Evolutionary conservation across 2,797 vertebrate genomes (phyloP).

Genomic region (Karalla daura): DNA sequence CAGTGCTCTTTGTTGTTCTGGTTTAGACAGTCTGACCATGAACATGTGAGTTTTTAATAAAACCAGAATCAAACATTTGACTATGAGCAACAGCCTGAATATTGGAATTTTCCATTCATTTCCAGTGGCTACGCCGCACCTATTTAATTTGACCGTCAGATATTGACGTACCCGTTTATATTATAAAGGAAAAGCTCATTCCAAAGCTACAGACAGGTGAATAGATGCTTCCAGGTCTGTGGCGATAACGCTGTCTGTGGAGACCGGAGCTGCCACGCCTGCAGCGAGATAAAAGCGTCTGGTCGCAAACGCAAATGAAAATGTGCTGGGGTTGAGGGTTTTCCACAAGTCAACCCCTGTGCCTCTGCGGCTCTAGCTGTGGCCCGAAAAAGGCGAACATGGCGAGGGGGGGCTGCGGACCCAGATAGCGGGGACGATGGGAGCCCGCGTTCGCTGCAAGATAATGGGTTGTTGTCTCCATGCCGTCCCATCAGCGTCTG

Average conservation of each 20-base stretch:
- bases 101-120: too few relatives aligned
- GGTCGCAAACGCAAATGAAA: background rate
- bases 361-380: background rate
- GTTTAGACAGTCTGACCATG: background rate
- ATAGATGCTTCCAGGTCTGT: too few relatives aligned
- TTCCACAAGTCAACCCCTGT: slow-evolving; percentile 5
- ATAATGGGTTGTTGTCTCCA: slow-evolving; percentile 58
- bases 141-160: too few relatives aligned
- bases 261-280: too few relatives aligned
- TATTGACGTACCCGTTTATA: too few relatives aligned
- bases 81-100: too few relatives aligned
- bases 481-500: slow-evolving; percentile 28
- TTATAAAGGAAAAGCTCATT: too few relatives aligned
- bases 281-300: background rate
- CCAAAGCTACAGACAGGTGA: too few relatives aligned
- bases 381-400: slow-evolving; percentile 22
- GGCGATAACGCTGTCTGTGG: too few relatives aligned
- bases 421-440: slow-evolving; percentile 20
- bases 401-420: slow-evolving; percentile 21
- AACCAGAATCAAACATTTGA: background rate
- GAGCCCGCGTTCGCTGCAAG: slow-evolving; percentile 25
- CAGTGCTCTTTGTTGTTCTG: slow-evolving; percentile 27
- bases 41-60: slow-evolving; percentile 2
- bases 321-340: background rate
- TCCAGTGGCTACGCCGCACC: too few relatives aligned